Base-by-base conservation (phyloP, 64 coral and sea anemone genomes). In the Montipora efflorescens region DNA sequence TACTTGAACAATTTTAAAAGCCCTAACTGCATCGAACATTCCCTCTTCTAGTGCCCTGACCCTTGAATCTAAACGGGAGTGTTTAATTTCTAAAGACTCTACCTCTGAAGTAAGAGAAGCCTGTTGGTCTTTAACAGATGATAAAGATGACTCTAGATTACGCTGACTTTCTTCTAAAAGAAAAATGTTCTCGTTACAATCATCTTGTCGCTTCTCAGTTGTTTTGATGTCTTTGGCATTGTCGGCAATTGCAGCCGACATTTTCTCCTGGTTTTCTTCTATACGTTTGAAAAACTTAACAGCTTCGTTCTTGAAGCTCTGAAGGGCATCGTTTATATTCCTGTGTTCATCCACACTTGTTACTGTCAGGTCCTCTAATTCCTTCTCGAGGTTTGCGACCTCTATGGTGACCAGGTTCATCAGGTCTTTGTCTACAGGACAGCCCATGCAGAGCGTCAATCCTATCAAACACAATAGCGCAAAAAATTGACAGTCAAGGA, bases 361-460 rank as follows among this genome's bases (percentile, higher is more conserved):
- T 74, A 81, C 49, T 43, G 73, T 88, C 6, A 73, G 20, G 72
- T 78, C 47, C 61, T 87, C 59, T 11, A 96, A 8, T 25, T 96
- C 72, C 59, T 90, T 28, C 19, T 69, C 16, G 15, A 96, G 83
- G 48, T 61, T 79, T 15, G 58, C 12, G 7, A 96, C 91, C 25
- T 96, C 95, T 11, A 4, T 16, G 4, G 83, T 83, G 15, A 96
- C 45, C 16, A 93, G 77, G 0, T 90, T 93, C 66, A 96, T 45
- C 4, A 96, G 59, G 45, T 81, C 90, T 55, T 84, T 80, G 59
- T 96, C 95, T 20, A 96, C 95, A 43, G 89, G 76, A 16, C 58
- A 53, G 11, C 95, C 90, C 78, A 96, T 77, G 51, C 95, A 96
- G 48, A 96, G 55, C 52, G 64, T 45, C 25, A 96, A 83, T 19